Percentiles rank a stretch among this genome's conserved stretches.
Evolutionary conservation across 2,113 vertebrate species (phyloP).

Genomic region (Gavialis gangeticus): DNA sequence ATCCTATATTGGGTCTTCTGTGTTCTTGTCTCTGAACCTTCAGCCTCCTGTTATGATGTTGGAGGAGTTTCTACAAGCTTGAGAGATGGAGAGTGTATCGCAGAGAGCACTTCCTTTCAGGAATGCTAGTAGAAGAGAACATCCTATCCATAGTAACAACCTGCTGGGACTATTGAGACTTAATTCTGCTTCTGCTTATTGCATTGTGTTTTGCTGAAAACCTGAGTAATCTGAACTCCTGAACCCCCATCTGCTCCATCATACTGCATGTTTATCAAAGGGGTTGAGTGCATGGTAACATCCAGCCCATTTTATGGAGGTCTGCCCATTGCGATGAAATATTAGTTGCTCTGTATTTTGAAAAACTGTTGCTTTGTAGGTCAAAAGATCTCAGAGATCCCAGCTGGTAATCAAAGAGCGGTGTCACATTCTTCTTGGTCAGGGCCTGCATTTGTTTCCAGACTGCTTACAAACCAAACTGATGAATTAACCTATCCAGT

Average conservation of each 20-base stretch:
- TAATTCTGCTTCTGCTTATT: slow-evolving; percentile 64
- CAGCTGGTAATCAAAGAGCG: slow-evolving; percentile 46
- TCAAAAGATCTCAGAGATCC: slow-evolving; percentile 54
- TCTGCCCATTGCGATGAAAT: slow-evolving; percentile 67
- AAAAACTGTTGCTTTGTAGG: slow-evolving; percentile 47
- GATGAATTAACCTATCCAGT: slow-evolving; percentile 51
- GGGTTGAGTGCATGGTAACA: slow-evolving; percentile 51
- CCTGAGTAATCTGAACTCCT: slow-evolving; percentile 59
- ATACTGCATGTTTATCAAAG: slow-evolving; percentile 59
- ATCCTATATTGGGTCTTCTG: not conserved
- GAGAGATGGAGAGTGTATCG: not conserved
- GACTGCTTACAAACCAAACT: slow-evolving; percentile 27
- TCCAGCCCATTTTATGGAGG: slow-evolving; percentile 61
- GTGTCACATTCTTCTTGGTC: slow-evolving; percentile 56
- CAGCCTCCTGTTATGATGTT: not conserved
- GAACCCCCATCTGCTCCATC: slow-evolving; percentile 58
- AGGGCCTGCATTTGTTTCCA: slow-evolving; percentile 17
- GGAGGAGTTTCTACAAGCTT: not conserved
- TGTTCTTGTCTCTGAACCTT: not conserved
- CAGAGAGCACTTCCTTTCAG: not conserved
- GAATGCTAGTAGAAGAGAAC: slow-evolving; percentile 32
- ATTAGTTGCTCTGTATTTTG: slow-evolving; percentile 65
- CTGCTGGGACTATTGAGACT: slow-evolving; percentile 53
- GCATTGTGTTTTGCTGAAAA: slow-evolving; percentile 62
- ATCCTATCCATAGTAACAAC: slow-evolving; percentile 33